Conservation (phyloP, 2,888 invertebrate genomes). For the Torymus auratus region DNA sequence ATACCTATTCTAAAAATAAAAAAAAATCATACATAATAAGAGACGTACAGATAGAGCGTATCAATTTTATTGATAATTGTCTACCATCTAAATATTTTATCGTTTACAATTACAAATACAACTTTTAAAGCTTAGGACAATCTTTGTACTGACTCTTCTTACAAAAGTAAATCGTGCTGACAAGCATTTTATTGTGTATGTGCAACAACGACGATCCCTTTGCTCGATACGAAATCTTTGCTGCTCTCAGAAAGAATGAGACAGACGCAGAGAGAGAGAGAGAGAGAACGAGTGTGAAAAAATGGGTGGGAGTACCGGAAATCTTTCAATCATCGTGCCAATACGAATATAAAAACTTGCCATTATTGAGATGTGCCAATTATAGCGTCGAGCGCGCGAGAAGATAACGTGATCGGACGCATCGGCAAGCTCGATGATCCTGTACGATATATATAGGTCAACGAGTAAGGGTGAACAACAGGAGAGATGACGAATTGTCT, state of each 20-base stretch:
- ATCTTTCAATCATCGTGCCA: conserved; percentile 72
- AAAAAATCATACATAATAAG: neutral
- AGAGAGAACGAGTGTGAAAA: too few species aligned
- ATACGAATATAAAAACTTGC: conserved; percentile 70
- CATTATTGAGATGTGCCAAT: conserved; percentile 75
- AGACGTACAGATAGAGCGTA: too few species aligned
- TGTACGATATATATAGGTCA: conserved; percentile 40
- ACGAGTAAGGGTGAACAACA: conserved; percentile 1
- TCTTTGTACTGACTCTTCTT: conserved; percentile 24
- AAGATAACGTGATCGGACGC: conserved; percentile 21
- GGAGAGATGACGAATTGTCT: conserved; percentile 29
- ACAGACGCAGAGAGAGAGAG: too few species aligned
- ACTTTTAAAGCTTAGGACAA: conserved; percentile 30
- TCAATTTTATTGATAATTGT: too few species aligned
- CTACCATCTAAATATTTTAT: conserved; percentile 3
- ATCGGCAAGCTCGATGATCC: conserved; percentile 33
- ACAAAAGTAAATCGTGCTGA: neutral
- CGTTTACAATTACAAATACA: neutral
- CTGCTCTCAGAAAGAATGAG: neutral
- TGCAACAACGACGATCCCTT: neutral
- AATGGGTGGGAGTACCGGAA: conserved; percentile 36
- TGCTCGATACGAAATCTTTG: conserved; percentile 19
- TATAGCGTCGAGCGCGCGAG: conserved; percentile 35
- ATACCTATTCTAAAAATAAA: conserved; percentile 11
- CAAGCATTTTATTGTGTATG: neutral